Evolutionary conservation across 2,113 vertebrate species (phyloP).

Genomic region (Seriola rivoliana): DNA sequence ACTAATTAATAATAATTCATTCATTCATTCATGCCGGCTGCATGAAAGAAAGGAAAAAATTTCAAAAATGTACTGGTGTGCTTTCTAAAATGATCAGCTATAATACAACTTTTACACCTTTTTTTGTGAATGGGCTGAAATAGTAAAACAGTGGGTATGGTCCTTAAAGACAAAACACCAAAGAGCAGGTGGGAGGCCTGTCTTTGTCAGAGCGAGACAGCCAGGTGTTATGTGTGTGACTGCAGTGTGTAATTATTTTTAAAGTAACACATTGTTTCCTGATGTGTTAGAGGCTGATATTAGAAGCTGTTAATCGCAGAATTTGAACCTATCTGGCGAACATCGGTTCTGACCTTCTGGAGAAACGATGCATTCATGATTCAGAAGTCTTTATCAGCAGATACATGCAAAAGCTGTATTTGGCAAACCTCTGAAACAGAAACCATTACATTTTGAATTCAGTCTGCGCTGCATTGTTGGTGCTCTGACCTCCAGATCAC

Average conservation of each 20-base stretch:
- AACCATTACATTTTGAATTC: constrained; percentile 45
- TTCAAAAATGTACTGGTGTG: background rate
- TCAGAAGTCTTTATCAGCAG: constrained; percentile 30
- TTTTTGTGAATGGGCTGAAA: constrained; percentile 9
- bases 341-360: background rate
- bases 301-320: constrained; percentile 30
- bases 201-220: constrained; percentile 22
- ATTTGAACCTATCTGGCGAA: background rate
- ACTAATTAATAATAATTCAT: no score
- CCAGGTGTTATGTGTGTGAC: constrained; percentile 40
- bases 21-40: no score
- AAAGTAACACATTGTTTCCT: constrained; percentile 39
- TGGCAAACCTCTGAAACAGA: constrained; percentile 22
- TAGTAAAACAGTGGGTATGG: background rate
- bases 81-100: background rate
- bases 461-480: constrained; percentile 80
- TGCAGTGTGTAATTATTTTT: constrained; percentile 52
- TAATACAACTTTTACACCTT: background rate
- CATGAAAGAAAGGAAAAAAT: background rate
- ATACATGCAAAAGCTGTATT: constrained; percentile 18
- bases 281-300: constrained; percentile 27
- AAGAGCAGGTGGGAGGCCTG: constrained; percentile 1
- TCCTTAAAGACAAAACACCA: background rate
- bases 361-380: constrained; percentile 2
- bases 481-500: constrained; percentile 65